phyloP scores from a whole-genome alignment of 2,888 invertebrate species.

The Oegoconia quadripuncta region DNA sequence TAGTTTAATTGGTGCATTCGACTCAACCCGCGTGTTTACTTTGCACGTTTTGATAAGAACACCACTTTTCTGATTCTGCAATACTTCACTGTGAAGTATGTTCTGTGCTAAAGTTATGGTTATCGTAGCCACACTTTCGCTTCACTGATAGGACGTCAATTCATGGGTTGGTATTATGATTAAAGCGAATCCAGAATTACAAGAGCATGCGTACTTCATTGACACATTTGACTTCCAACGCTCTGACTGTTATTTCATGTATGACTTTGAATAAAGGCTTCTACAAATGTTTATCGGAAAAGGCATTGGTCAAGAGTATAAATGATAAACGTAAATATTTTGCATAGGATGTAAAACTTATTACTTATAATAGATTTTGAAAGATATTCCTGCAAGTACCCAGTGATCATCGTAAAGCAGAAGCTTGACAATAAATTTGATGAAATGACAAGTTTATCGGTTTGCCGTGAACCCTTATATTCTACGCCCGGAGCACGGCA shows the following conservation, averaged over 20 bases:
- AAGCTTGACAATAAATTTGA: constrained; percentile 31
- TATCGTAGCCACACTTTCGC: constrained; percentile 16
- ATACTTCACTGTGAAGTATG: constrained; percentile 36
- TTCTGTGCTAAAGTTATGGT: constrained; percentile 9
- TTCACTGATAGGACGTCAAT: constrained; percentile 4
- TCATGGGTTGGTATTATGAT: too few species aligned
- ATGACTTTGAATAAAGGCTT: too few species aligned
- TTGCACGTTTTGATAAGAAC: constrained; percentile 60
- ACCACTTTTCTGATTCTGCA: constrained; percentile 43
- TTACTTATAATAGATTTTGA: too few species aligned
- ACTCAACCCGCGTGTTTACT: constrained; percentile 48
- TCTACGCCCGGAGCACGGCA: constrained; percentile 18
- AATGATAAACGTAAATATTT: too few species aligned
- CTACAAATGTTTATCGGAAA: too few species aligned
- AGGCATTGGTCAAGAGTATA: too few species aligned
- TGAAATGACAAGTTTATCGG: constrained; percentile 42
- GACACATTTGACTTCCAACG: too few species aligned
- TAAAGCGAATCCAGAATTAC: too few species aligned
- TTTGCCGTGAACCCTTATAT: constrained; percentile 29
- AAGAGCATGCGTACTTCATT: too few species aligned
- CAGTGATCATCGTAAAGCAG: constrained; percentile 26
- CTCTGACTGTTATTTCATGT: background rate
- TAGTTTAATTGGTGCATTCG: constrained; percentile 65
- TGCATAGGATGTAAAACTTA: too few species aligned
- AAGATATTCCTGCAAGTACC: too few species aligned